phyloP scores from a whole-genome alignment of 2,113 vertebrate species.

The Platycercus adscitus region DNA sequence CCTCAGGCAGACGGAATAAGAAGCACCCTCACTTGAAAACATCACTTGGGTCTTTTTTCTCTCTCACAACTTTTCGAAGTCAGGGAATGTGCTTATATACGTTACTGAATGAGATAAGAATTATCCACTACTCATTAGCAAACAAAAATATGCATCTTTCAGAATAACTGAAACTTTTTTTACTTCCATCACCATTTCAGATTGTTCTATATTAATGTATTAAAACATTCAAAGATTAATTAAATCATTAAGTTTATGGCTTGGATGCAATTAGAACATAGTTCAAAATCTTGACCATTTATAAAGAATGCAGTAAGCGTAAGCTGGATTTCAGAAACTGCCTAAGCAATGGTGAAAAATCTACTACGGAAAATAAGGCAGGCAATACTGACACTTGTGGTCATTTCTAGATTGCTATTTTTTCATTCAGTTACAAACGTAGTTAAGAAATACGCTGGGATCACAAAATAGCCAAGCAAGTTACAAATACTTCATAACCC shows the following conservation, averaged over 20 bases:
- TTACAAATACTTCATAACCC: not conserved
- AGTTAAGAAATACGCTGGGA: not conserved
- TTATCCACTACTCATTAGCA: not conserved
- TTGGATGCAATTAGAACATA: not conserved
- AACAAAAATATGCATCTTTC: not conserved
- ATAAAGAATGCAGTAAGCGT: not conserved
- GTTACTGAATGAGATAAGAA: not conserved
- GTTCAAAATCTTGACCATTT: not conserved
- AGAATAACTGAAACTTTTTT: not conserved
- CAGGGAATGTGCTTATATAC: not conserved
- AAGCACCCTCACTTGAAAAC: not conserved
- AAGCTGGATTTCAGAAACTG: not conserved
- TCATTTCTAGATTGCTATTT: conserved; percentile 60
- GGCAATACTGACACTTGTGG: conserved; percentile 75
- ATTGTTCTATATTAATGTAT: not conserved
- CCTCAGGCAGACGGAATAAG: not conserved
- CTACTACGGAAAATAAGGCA: conserved; percentile 29
- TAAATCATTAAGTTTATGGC: not conserved
- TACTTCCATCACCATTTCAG: not conserved
- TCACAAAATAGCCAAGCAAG: not conserved
- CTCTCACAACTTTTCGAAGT: not conserved
- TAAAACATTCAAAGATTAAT: not conserved
- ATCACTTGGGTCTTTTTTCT: not conserved
- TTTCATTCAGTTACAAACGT: not conserved
- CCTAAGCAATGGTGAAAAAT: not conserved